These are phyloP conservation scores for Fulmarus glacialis DNA, from an alignment of 2,113 vertebrate species.

Conservation along the genomic window DNA sequence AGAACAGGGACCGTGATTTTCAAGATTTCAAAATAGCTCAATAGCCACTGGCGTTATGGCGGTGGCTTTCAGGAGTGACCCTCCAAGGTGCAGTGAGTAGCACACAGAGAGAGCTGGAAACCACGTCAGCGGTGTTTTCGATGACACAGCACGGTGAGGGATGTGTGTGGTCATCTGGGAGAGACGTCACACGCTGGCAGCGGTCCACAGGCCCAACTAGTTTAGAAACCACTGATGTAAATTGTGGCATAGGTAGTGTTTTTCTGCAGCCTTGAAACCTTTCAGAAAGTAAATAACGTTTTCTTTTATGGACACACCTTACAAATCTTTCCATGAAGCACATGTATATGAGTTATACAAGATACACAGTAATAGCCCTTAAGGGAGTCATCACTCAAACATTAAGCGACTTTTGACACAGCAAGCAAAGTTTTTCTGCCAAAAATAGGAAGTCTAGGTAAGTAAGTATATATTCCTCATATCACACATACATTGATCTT, in stretches of 20 bases:
- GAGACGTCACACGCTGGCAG: not conserved
- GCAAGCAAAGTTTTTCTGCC: not conserved
- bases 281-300: not conserved
- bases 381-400: not conserved
- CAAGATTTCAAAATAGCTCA: not conserved
- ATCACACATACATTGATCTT: not conserved
- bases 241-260: not conserved
- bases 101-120: not conserved
- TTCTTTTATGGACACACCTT: not conserved
- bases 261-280: not conserved
- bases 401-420: not conserved
- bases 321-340: not conserved
- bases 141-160: not conserved
- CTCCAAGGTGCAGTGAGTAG: not conserved
- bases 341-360: not conserved
- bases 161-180: not conserved
- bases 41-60: fast-evolving
- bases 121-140: not conserved
- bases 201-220: not conserved
- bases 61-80: not conserved
- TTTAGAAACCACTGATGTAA: not conserved
- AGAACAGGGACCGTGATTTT: not conserved
- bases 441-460: not conserved
- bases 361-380: not conserved
- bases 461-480: not conserved